A percentile compares a stretch with the other conserved stretches of the same genome.
Evolutionary conservation across 2,888 invertebrate species (phyloP).

Genomic region (Eristalis intricaria): DNA sequence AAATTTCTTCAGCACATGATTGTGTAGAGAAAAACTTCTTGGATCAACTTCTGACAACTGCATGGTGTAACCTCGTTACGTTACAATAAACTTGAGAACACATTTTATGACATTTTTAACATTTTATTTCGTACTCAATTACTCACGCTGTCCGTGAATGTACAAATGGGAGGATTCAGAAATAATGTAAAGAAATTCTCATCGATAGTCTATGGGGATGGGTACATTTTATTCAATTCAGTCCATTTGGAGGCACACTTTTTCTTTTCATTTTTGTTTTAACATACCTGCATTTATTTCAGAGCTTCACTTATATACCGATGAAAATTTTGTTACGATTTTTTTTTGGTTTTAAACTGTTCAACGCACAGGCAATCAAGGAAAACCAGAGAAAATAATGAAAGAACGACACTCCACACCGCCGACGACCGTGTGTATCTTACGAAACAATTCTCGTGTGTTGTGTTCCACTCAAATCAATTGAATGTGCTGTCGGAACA

Average conservation of each 20-base stretch:
- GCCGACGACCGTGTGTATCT: slow-evolving; percentile 19
- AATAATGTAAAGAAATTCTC: neutral
- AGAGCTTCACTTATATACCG: neutral
- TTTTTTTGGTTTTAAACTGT: neutral
- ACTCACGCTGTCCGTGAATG: neutral
- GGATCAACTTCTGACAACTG: neutral
- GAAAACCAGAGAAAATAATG: slow-evolving; percentile 1
- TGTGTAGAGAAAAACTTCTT: neutral
- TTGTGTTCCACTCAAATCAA: slow-evolving; percentile 33
- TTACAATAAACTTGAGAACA: neutral
- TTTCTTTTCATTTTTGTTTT: neutral
- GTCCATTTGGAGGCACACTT: neutral
- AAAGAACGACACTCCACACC: slow-evolving; percentile 23
- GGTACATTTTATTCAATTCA: neutral
- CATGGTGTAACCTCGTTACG: slow-evolving; percentile 3
- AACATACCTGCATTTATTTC: slow-evolving; percentile 51
- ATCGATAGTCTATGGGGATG: neutral
- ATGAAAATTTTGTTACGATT: neutral
- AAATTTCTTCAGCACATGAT: neutral
- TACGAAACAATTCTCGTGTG: slow-evolving; percentile 41
- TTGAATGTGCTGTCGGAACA: slow-evolving; percentile 14
- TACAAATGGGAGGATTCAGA: neutral
- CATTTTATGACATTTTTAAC: neutral
- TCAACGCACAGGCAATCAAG: neutral
- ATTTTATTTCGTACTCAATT: neutral